Evolutionary conservation across 2,888 invertebrate genomes (phyloP), one percentile per base, ranked within the genome.

Genomic region (Epinotia demarniana): DNA sequence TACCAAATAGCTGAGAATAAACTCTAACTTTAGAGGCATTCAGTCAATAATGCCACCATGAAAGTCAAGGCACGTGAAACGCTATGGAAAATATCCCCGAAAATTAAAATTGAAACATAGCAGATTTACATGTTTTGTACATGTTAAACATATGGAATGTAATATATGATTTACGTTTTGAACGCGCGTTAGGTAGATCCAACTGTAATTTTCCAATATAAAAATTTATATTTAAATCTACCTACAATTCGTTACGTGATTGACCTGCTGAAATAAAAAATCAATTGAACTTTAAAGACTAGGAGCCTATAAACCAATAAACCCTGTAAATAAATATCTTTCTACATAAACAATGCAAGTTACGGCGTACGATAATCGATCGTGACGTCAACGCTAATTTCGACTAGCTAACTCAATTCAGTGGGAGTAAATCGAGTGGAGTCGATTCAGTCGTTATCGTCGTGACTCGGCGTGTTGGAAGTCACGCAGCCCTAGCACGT

Each of bases 401-500:
- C 74, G 69, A 72, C 68, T 73, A 68, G 18, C 33, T 33, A 63
- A 74, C 69, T 74, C 74, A 69, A 74, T 73, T 73, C 61, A 73
- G 61, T 68, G 55, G 39, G 46, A 73, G 68, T 68, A 33, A 69
- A 74, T 74, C 74, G 69, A 69, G 55, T 74, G 55, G 46, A 73
- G 74, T 69, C 57, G 74, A 74, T 74, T 74, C 74, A 74, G 69
- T 69, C 74, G 74, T 74, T 74, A 74, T 74, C 74, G 74, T 46
- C 68, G 55, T 73, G 73, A 68, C 68, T 57, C 74, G 58, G 49
- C 49, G 64, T 46, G 46, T 49, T 58, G 49, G 57, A 19, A 43
- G 62, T 55, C 74, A 60, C 73, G 73, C 73, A 27, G 43, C 73
- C 76, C 77, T 74, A 74, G 72, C 87, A 87, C 84, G 86, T 86